Evolutionary conservation across 92 coral and sea anemone species (phyloP).

Genomic region (Ricordea florida): DNA sequence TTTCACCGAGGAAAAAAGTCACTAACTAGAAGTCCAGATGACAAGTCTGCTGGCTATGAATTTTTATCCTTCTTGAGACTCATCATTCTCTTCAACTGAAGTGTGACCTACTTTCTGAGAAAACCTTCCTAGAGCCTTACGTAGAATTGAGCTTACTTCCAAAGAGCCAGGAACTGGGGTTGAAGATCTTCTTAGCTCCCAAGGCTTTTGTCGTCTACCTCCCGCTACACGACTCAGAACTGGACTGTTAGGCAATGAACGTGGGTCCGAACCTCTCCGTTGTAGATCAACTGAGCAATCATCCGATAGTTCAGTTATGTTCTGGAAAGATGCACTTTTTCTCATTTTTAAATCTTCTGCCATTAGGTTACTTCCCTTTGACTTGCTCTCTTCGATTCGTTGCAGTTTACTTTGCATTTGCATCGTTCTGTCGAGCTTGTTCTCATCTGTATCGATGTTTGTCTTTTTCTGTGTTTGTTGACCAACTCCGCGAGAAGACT

Average conservation of each 20-base stretch:
- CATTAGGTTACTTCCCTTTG: neutral
- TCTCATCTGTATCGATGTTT: neutral
- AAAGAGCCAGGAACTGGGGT: conserved; percentile 34
- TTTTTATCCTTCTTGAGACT: conserved; percentile 3
- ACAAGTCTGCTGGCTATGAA: too few species aligned
- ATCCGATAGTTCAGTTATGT: conserved; percentile 28
- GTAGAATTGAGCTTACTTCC: conserved; percentile 33
- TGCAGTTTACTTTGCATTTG: conserved; percentile 22
- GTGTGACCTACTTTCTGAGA: conserved; percentile 20
- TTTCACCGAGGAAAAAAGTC: too few species aligned
- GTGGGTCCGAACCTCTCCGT: conserved; percentile 35
- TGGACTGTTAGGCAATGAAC: conserved; percentile 4
- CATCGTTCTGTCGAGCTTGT: neutral
- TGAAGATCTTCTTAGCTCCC: conserved; percentile 45
- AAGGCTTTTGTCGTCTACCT: conserved; percentile 24
- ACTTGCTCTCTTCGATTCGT: neutral
- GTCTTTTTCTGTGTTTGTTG: neutral
- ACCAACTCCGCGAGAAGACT: neutral
- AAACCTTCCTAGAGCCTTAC: conserved; percentile 24
- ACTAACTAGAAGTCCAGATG: too few species aligned
- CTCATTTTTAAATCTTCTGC: conserved; percentile 9
- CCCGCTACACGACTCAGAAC: neutral
- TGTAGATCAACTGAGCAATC: conserved; percentile 12
- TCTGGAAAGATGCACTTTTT: conserved; percentile 36
- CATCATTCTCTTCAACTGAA: conserved; percentile 21